Evolutionary conservation across 2,888 invertebrate species (phyloP).

Genomic region (Hemistola chrysoprasaria): DNA sequence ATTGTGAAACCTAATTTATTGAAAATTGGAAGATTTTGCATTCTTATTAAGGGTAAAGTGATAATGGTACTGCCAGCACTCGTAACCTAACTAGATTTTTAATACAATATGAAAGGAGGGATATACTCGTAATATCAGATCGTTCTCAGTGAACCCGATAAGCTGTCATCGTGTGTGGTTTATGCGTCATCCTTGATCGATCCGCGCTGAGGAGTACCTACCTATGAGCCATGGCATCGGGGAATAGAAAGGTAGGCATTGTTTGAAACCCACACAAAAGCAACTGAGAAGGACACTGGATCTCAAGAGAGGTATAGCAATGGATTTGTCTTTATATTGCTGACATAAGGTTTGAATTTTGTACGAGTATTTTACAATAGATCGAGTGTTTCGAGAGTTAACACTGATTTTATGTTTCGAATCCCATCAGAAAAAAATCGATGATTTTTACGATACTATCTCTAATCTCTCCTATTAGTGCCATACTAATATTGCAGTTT

Average conservation of each 20-base stretch:
- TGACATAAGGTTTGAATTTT: slow-evolving; percentile 26
- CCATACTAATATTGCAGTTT: slow-evolving; percentile 13
- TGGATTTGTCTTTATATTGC: slow-evolving; percentile 24
- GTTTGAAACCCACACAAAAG: slow-evolving; percentile 52
- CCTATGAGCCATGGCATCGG: slow-evolving; percentile 41
- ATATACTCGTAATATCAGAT: slow-evolving; percentile 2
- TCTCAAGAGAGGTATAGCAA: slow-evolving; percentile 41
- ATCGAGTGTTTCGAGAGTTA: slow-evolving; percentile 4
- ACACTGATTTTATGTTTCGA: no score
- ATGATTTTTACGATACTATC: slow-evolving; percentile 12
- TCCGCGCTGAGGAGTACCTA: slow-evolving; percentile 39
- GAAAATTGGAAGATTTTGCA: no score
- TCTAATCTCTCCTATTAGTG: slow-evolving; percentile 7
- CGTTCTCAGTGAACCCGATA: slow-evolving; percentile 15
- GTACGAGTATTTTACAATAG: slow-evolving; percentile 26
- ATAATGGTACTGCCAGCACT: no score
- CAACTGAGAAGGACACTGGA: slow-evolving; percentile 42
- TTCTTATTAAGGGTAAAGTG: no score
- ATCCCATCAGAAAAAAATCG: no score
- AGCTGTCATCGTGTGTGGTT: slow-evolving; percentile 30
- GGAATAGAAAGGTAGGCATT: slow-evolving; percentile 58
- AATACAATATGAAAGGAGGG: no score
- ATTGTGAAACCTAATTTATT: no score
- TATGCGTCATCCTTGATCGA: slow-evolving; percentile 55
- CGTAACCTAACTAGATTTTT: no score